Evolutionary conservation across 2,888 invertebrate genomes (phyloP), one percentile per base, ranked within the genome.

Genomic region (Chrysolina americana): DNA sequence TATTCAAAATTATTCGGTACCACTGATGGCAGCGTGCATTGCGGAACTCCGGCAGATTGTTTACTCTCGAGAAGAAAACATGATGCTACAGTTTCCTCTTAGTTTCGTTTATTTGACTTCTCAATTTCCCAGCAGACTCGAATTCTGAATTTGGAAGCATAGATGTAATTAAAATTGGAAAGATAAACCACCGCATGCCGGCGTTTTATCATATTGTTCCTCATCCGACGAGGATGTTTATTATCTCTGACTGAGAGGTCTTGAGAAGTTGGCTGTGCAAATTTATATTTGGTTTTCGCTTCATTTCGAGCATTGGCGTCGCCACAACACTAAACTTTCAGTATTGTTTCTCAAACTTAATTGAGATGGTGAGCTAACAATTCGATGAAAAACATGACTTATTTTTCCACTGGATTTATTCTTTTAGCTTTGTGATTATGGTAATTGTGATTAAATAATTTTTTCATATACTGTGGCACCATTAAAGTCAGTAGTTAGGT

Each of bases 1-100:
- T 80, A 83, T 83, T 81, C 79, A 83, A 82, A 83, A 78, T 82
- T 81, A 81, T 82, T 83, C 81, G 70, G 56, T 69, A 76, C 79
- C 76, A 78, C 75, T 74, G 78, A 78, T 78, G 78, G 75, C 73
- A 75, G 11, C 53, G 75, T 75, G 77, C 75, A 76, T 76, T 76
- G 17, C 41, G 68, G 66, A 76, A 74, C 68, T 79, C 62, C 36
- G 74, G 73, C 50, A 50, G 70, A 73, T 75, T 81, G 79, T 81
- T 82, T 79, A 75, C 77, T 76, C 64, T 65, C 36, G 19, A 72
- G 73, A 70, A 78, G 79, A 78, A 78, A 80, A 80, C 78, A 79
- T 73, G 78, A 78, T 78, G 79, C 79, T 79, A 77, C 78, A 78
- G 78, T 77, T 81, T 79, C 79, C 79, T 78, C 81, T 80, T 77